Base-by-base conservation (phyloP, 2,888 invertebrate genomes). In the Dasysyrphus tricinctus region DNA sequence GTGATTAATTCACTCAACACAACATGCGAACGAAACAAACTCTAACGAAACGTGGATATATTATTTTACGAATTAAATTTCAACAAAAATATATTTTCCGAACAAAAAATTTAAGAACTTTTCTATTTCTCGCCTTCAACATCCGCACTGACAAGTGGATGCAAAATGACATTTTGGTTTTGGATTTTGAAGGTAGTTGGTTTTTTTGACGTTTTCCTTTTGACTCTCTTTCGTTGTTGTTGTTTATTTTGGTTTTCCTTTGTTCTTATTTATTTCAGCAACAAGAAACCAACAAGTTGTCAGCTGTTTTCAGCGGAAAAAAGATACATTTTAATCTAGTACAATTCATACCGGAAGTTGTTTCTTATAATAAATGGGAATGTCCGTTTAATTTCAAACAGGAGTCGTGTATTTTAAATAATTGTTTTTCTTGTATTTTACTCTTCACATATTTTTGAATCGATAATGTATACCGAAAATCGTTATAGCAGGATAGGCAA, bases 61-160 rank as follows among this genome's bases (percentile, higher is more conserved):
- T 14, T 56, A 63, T 19, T 69, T 54, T 19, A n/a, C 32, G 19
- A 61, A 37, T 16, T 57, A 8, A n/a, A 16, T 59, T 39, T 59
- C 37, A 16, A 57, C 8, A 5, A 5, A 59, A 61, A 24, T 19
- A 8, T 12, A 39, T 42, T 19, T 39, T 7, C 61, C 39, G 14
- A 34, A 37, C 16, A 34, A 57, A 57, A 37, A 24, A 57, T 2
- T 24, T 29, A 24, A 56, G n/a, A 56, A 57, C 2, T 34, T 57
- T 57, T 16, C 24, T 2, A 24, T 24, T 24, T 24, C 16, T 57
- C 79, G 75, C 49, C 12, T 49, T 75, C 69, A 80, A 84, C 83
- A 61, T 8, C 61, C 8, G 29, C 19, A 61, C 42, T 84, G 80
- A 84, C 75, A 84, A 63, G 12, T 78, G 73, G 61, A 61, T 61